phyloP scores from a whole-genome alignment of 2,888 invertebrate genomes.

The Zeuzera pyrina region DNA sequence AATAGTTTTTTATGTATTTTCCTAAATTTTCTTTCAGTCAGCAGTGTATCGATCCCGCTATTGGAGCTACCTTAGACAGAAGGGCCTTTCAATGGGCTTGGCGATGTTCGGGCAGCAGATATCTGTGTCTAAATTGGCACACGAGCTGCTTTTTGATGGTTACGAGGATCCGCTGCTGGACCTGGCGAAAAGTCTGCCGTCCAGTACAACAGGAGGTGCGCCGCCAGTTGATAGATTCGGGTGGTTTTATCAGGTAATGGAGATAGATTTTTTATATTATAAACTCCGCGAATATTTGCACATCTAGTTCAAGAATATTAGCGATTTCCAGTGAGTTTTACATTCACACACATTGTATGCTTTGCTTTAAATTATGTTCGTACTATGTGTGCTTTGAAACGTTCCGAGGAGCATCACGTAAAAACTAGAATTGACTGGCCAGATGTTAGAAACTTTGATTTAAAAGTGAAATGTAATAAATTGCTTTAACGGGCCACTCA shows the following conservation, averaged over 20 bases:
- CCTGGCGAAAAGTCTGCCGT: conserved; percentile 73
- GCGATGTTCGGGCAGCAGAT: conserved; percentile 70
- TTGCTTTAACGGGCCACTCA: no score
- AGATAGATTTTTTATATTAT: background rate
- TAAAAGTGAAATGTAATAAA: no score
- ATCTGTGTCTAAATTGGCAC: conserved; percentile 75
- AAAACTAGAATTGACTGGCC: no score
- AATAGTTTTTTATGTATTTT: no score
- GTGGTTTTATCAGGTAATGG: conserved; percentile 80
- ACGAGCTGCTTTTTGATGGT: conserved; percentile 84
- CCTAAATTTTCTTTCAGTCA: conserved; percentile 62
- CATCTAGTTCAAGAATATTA: background rate
- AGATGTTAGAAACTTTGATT: no score
- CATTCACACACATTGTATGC: no score
- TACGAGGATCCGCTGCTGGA: conserved; percentile 83
- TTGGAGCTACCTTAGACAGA: conserved; percentile 72
- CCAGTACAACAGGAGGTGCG: conserved; percentile 67
- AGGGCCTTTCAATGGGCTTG: conserved; percentile 74
- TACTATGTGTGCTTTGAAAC: no score
- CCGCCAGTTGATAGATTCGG: conserved; percentile 85
- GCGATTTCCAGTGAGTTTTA: background rate
- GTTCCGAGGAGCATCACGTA: no score
- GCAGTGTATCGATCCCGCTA: conserved; percentile 73
- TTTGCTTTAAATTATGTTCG: no score
- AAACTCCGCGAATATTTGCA: no score